Percentiles rank a stretch among this genome's conserved stretches.
phyloP scores from a whole-genome alignment of 2,113 vertebrate species.

The Phasianus colchicus region DNA sequence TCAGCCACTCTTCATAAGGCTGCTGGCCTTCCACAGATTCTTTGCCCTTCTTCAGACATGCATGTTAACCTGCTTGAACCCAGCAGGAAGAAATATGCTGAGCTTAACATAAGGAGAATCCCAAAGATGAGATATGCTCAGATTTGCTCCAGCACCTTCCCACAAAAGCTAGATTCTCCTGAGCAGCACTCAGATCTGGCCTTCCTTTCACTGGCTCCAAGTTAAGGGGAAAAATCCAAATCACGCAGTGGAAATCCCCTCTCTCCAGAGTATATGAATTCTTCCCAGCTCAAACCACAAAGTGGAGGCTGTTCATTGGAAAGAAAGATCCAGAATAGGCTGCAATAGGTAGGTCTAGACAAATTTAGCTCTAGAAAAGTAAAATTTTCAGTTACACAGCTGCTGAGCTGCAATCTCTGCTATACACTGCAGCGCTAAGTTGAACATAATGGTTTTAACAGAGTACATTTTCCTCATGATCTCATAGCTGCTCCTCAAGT shows the following conservation, averaged over 20 bases:
- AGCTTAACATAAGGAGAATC: no score
- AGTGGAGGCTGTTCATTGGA: accelerated
- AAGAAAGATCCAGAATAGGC: neutral
- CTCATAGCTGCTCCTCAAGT: neutral
- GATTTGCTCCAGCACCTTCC: neutral
- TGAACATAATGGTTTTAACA: neutral
- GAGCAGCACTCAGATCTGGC: neutral
- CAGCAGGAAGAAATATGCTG: neutral
- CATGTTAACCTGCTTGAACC: neutral
- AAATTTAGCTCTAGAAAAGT: neutral
- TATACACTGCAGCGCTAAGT: accelerated
- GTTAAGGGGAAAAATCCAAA: neutral
- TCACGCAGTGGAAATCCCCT: accelerated
- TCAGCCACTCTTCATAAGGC: no score
- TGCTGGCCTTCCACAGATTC: no score
- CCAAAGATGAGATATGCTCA: neutral
- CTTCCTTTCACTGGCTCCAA: neutral
- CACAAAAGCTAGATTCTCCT: neutral
- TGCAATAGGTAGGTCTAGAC: neutral
- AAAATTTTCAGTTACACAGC: accelerated
- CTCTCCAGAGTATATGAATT: accelerated
- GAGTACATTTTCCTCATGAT: neutral
- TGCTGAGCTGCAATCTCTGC: neutral
- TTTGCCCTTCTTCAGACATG: no score
- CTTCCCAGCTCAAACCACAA: neutral